Conservation (phyloP, 2,113 vertebrate species). For the Alligator sinensis region DNA sequence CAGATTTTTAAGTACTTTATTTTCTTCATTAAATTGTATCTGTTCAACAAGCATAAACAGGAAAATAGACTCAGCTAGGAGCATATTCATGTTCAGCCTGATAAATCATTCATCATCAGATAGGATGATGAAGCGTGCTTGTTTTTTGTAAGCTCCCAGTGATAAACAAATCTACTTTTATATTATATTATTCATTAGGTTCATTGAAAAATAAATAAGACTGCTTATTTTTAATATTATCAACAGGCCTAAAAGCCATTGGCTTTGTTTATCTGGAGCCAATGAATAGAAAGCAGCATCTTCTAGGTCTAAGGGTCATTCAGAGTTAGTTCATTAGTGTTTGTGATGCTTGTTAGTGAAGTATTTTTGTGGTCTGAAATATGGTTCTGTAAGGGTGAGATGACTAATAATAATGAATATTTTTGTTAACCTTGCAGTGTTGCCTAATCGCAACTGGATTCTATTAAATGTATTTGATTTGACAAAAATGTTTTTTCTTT, state of each 20-base stretch:
- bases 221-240: slow-evolving; percentile 40
- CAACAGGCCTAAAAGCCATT: not conserved
- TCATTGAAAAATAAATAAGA: slow-evolving; percentile 70
- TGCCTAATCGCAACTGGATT: slow-evolving; percentile 42
- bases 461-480: slow-evolving; percentile 62
- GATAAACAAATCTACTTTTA: slow-evolving; percentile 72
- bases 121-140: slow-evolving; percentile 62
- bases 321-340: slow-evolving; percentile 14
- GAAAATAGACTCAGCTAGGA: slow-evolving; percentile 73
- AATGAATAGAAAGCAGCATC: slow-evolving; percentile 11
- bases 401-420: not conserved
- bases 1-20: slow-evolving; percentile 82
- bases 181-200: slow-evolving; percentile 63
- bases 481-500: slow-evolving; percentile 63
- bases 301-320: not conserved
- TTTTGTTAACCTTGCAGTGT: not conserved
- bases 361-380: slow-evolving; percentile 22
- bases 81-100: slow-evolving; percentile 72
- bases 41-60: slow-evolving; percentile 81
- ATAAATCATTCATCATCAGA: slow-evolving; percentile 77
- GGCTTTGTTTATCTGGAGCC: slow-evolving; percentile 38
- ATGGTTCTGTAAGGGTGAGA: slow-evolving; percentile 17
- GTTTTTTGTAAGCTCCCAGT: slow-evolving; percentile 58
- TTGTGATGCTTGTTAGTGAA: slow-evolving; percentile 44
- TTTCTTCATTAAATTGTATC: slow-evolving; percentile 83